Evolutionary conservation across 2,888 invertebrate genomes (phyloP), one percentile per base, ranked within the genome.

Genomic region (Chrysina gloriosa): DNA sequence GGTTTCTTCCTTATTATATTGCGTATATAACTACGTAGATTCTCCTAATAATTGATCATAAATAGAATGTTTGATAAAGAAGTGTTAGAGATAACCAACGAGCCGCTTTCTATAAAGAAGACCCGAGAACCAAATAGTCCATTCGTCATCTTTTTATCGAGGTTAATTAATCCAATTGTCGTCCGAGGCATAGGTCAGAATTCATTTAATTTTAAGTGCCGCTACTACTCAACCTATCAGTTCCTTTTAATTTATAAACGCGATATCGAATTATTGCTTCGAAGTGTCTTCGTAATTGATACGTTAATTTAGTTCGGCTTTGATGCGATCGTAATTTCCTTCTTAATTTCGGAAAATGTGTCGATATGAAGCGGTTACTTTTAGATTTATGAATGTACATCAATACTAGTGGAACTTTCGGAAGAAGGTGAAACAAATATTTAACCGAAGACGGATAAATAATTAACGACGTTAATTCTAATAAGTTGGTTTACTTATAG

Each of bases 81-180:
- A 45, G 7, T n/a, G 4, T 5, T 45, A 45, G 21, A 19, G 4
- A n/a, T n/a, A n/a, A n/a, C 4, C 11, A 31, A 45, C 19, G n/a
- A 9, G 7, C 9, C 21, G 21, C 45, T 45, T 45, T 19, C 3
- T n/a, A n/a, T n/a, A n/a, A n/a, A n/a, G n/a, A n/a, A n/a, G n/a
- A n/a, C n/a, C 9, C 2, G 4, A 21, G 16, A 7, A 1, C 9
- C 7, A 19, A 9, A 45, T 45, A 9, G 48, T 48, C 14, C 14
- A 11, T 48, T 27, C n/a, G 7, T 23, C 11, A 7, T 16, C 2
- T 52, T 23, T 23, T 56, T 23, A 56, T 56, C 29, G 36, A 36
- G 56, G 36, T 36, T 39, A 56, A 56, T 56, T 56, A 56, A 56
- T 56, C 36, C 23, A 56, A 56, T 56, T 56, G 56, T 3, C 36